Base-by-base conservation (phyloP, 2,113 vertebrate genomes). In the Neodon shergylaensis region DNA sequence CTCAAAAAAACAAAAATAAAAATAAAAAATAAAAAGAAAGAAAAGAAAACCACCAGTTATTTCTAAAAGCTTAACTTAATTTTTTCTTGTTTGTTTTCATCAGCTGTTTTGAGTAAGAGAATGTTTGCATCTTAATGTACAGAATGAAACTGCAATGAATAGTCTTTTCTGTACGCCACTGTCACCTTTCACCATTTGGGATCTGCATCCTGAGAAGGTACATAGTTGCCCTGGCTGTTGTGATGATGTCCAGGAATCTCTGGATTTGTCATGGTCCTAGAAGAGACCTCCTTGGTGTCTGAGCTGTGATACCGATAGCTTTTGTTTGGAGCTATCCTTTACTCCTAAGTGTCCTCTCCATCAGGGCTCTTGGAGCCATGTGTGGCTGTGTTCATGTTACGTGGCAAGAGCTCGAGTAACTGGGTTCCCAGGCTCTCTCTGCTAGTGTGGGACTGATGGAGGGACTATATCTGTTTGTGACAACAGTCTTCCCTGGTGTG, bases 91-190 rank as follows among this genome's bases (percentile, higher is more conserved):
- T 65, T 70, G 72, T 93, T 83, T 90, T 74, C 49, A 96, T 58
- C 44, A 66, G 90, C 87, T 94, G 4, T 93, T 96, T 95, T 95
- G 95, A 52, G 73, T 95, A 94, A 96, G 42, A 49, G 77, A 63
- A 86, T 95, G 61, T 97, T 97, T 97, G 91, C 54, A 92, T 95
- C 54, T 94, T 94, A 88, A 88, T 97, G 91, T 95, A 84, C 93
- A 97, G 94, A 93, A 66, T 81, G 90, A 96, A 97, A 88, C 31
- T 86, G 33, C 54, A 94, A 91, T 96, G 96, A 95, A 95, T 90
- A 76, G 92, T 78, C 39, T 96, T 96, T 96, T 90, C 72, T 94
- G 66, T 89, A 82, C 70, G 92, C 42, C 96, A 91, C 49, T 95
- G 82, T 28, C 88, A 90, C 79, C 79, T 93, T 97, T 94, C 54